Evolutionary conservation across 2,888 invertebrate species (phyloP).

Genomic region (Eupelmus urozonus): DNA sequence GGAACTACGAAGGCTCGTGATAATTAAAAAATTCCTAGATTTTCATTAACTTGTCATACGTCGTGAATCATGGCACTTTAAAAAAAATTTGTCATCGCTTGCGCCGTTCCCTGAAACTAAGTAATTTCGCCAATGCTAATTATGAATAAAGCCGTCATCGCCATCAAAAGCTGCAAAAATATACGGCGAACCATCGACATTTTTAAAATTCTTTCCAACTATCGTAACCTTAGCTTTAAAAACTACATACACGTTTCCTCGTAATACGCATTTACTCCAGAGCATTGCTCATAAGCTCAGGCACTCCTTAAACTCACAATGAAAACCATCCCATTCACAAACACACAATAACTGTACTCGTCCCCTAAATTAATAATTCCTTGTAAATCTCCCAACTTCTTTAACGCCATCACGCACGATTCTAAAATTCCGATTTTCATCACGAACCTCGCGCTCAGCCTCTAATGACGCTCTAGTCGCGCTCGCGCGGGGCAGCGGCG

Average conservation of each 20-base stretch:
- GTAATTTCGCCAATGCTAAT: slow-evolving; percentile 11
- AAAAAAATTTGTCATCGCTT: slow-evolving; percentile 19
- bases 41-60: not conserved
- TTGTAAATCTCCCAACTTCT: too few relatives aligned
- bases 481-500: not conserved
- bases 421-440: slow-evolving; percentile 34
- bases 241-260: too few relatives aligned
- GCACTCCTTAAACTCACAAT: too few relatives aligned
- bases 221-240: too few relatives aligned
- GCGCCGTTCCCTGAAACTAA: not conserved
- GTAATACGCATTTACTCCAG: too few relatives aligned
- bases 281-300: too few relatives aligned
- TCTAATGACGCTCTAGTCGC: too few relatives aligned
- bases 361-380: slow-evolving; percentile 26
- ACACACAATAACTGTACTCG: too few relatives aligned
- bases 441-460: too few relatives aligned
- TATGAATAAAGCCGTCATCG: not conserved
- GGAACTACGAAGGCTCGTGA: not conserved
- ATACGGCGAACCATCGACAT: too few relatives aligned
- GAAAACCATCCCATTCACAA: too few relatives aligned
- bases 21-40: slow-evolving; percentile 31
- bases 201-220: too few relatives aligned
- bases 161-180: not conserved
- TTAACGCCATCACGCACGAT: not conserved
- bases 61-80: slow-evolving; percentile 32